phyloP scores from a whole-genome alignment of 2,888 invertebrate genomes.

The Pristionchus japonicus region DNA sequence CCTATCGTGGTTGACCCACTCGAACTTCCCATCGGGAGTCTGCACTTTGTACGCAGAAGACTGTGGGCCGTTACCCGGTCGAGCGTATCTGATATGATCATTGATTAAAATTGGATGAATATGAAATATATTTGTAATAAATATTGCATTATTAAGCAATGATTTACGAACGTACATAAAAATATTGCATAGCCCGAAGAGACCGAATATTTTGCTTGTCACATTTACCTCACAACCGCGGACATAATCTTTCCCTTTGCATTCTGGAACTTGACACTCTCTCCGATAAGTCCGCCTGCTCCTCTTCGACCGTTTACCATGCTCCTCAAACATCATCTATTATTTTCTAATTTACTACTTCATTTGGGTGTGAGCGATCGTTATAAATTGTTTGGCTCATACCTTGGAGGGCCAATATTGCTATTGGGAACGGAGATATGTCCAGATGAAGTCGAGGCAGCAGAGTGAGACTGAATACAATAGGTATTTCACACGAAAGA shows the following conservation, averaged over 20 bases:
- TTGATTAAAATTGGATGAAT: too few relatives aligned
- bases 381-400: not conserved
- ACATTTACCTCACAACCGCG: constrained; percentile 47
- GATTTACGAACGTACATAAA: too few relatives aligned
- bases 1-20: constrained; percentile 28
- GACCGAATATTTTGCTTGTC: not conserved
- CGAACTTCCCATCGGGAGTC: constrained; percentile 25
- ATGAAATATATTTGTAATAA: too few relatives aligned
- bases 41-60: constrained; percentile 41
- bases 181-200: too few relatives aligned
- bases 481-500: too few relatives aligned
- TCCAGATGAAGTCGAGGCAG: not conserved
- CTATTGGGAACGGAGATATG: not conserved
- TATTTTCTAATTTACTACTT: too few relatives aligned
- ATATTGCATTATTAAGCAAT: too few relatives aligned
- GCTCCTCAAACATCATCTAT: not conserved
- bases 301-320: not conserved
- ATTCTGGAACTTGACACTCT: constrained; percentile 52
- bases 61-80: not conserved
- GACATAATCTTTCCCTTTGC: constrained; percentile 44
- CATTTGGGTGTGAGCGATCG: too few relatives aligned
- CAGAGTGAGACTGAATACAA: not conserved
- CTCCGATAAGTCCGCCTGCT: constrained; percentile 51
- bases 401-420: not conserved
- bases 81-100: constrained; percentile 5